Evolutionary conservation across 2,888 invertebrate species (phyloP), one percentile per base, ranked within the genome.

Genomic region (Tipula lateralis): DNA sequence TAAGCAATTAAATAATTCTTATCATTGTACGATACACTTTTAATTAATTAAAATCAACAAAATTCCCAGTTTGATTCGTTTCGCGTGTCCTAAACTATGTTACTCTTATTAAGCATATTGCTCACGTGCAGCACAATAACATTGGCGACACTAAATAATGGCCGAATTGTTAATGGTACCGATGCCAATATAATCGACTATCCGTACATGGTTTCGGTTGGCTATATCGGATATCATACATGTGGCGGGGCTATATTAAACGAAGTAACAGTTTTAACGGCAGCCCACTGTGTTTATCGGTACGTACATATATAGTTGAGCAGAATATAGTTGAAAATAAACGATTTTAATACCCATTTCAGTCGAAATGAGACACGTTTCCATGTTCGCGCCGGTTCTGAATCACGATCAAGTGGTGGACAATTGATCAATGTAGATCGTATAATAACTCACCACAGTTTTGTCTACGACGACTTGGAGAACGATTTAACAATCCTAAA

Each of bases 181-280:
- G 84, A 86, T 83, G 88, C 87, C 7, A 84, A 39, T 0, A 85
- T 85, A 50, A 86, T 86, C 12, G 86, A 87, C 84, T 87, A 87
- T 85, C 88, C 88, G 1, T 87, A 87, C 85, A 87, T 87, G 86
- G 86, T 87, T 13, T 88, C 88, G 9, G 29, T 87, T 9, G 50
- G 84, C 83, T 83, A 39, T 9, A 30, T 32, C 24, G 82, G 39
- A 13, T 44, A 12, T 2, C 84, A 85, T 39, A 12, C 24, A 19
- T 86, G 86, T 80, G 86, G 86, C n/a, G 86, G 85, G 83, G 85
- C 84, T 6, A 85, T 87, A 9, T 4, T 87, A 13, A 86, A 86
- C 84, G 36, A 86, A 12, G 84, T 86, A 30, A 87, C 86, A 86
- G 85, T 87, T 29, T 32, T 87, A 36, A 87, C 87, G 32, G 86